A percentile compares a stretch with the other conserved stretches of the same genome.
Evolutionary conservation across 1,140 invertebrate genomes (phyloP).

Genomic region (Pachypeltis micranthus): DNA sequence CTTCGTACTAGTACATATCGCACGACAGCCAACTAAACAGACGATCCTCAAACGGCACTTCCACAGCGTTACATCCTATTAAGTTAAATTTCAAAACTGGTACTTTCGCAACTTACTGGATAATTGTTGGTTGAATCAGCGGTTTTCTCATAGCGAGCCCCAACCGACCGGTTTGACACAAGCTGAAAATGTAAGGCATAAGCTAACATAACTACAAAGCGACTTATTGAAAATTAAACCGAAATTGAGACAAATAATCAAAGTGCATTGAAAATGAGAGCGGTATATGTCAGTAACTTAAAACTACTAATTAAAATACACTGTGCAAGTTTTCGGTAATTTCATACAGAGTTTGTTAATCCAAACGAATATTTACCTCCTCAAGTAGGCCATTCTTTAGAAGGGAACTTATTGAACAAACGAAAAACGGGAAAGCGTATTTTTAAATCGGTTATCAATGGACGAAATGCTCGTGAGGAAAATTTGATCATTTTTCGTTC

Average conservation of each 20-base stretch:
- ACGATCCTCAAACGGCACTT: too few relatives aligned
- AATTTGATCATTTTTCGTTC: too few relatives aligned
- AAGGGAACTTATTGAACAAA: too few relatives aligned
- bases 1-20: not conserved
- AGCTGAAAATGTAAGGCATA: not conserved
- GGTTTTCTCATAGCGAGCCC: not conserved
- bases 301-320: not conserved
- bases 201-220: not conserved
- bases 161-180: not conserved
- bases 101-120: not conserved
- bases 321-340: not conserved
- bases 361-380: not conserved
- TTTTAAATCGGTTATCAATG: too few relatives aligned
- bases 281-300: not conserved
- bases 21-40: not conserved
- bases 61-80: too few relatives aligned
- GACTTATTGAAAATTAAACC: not conserved
- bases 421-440: too few relatives aligned
- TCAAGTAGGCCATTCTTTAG: slow-evolving; percentile 1
- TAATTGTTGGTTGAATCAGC: not conserved
- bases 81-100: not conserved
- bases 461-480: too few relatives aligned
- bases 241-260: not conserved
- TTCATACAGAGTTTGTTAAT: not conserved
- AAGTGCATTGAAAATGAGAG: not conserved